Evolutionary conservation across 1,140 invertebrate genomes (phyloP).

Genomic region (Tetramorium alpestre): DNA sequence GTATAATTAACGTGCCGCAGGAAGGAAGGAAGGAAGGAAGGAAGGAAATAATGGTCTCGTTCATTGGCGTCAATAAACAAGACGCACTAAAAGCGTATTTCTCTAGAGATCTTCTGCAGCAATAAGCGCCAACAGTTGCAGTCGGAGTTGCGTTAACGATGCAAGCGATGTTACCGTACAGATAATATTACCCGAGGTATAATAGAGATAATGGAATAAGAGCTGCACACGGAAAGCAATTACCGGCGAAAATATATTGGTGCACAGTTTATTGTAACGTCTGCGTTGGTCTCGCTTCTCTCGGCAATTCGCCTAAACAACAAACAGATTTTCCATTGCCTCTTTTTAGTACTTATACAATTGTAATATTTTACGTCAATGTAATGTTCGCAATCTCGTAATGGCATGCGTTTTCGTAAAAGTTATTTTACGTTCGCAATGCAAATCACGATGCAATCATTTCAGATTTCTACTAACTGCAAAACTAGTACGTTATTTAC

Average conservation of each 20-base stretch:
- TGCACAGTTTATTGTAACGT: neutral
- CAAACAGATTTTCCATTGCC: neutral
- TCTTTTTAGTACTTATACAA: neutral
- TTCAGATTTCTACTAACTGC: neutral
- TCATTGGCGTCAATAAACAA: slow-evolving; percentile 14
- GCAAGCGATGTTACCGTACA: neutral
- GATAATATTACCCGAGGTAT: slow-evolving; percentile 13
- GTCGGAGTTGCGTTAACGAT: neutral
- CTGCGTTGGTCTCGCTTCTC: neutral
- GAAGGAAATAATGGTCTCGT: neutral
- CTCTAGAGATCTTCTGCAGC: neutral
- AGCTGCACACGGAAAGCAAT: neutral
- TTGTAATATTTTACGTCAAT: neutral
- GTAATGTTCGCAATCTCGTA: neutral
- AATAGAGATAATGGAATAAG: slow-evolving; percentile 40
- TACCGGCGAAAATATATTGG: neutral
- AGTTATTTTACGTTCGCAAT: neutral
- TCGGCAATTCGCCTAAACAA: neutral
- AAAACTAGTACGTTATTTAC: neutral
- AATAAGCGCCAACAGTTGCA: slow-evolving; percentile 23
- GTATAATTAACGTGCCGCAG: neutral
- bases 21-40: neutral
- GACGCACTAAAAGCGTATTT: slow-evolving; percentile 26
- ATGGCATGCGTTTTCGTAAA: neutral
- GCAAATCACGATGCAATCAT: neutral